A percentile compares a stretch with the other conserved stretches of the same genome.
Conservation (phyloP, 2,797 vertebrate species). For the Diglossa cyanea region DNA sequence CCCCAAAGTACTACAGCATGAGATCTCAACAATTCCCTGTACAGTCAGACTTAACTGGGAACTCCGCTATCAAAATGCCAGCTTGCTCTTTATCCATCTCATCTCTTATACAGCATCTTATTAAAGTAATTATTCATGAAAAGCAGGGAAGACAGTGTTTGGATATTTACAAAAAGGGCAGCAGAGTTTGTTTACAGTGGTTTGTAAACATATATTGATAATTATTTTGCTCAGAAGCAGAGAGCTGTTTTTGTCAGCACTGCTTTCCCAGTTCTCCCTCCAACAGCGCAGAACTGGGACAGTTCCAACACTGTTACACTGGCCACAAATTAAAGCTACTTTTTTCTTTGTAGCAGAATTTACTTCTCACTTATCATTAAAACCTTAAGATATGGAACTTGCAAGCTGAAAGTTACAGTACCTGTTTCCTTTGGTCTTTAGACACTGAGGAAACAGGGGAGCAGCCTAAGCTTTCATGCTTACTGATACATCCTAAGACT, state of each 20-base stretch:
- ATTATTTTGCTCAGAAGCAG: conserved; percentile 23
- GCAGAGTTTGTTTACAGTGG: conserved; percentile 29
- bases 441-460: not conserved
- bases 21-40: not conserved
- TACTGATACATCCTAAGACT: not conserved
- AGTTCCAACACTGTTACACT: not conserved
- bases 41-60: not conserved
- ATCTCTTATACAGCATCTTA: not conserved
- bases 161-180: conserved; percentile 18
- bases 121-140: conserved; percentile 22
- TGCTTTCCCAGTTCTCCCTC: not conserved
- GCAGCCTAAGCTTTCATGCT: not conserved
- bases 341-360: not conserved
- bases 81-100: not conserved
- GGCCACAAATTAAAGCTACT: not conserved
- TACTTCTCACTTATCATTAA: not conserved
- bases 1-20: not conserved
- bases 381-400: not conserved
- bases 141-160: conserved; percentile 6
- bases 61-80: not conserved
- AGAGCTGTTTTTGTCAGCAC: conserved; percentile 29
- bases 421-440: not conserved
- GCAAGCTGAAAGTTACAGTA: not conserved
- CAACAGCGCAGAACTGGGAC: not conserved
- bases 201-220: conserved; percentile 21